These are phyloP conservation scores for Lasioglossum albipes DNA, from an alignment of 1,140 invertebrate genomes.

Conservation along the genomic window DNA sequence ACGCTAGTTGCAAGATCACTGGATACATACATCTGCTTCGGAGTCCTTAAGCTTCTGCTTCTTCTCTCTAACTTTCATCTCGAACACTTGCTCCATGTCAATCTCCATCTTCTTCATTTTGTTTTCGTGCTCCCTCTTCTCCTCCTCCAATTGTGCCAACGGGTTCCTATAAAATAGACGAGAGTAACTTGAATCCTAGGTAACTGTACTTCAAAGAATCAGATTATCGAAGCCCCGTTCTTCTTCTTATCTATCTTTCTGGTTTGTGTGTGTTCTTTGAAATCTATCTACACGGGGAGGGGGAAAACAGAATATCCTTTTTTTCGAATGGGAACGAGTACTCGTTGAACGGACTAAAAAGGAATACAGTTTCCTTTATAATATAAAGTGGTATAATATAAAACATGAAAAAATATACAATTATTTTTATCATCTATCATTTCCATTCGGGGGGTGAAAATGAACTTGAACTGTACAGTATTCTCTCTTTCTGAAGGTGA, in stretches of 20 bases:
- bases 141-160: conserved; percentile 97
- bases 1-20: conserved; percentile 26
- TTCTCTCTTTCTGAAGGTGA: too few species aligned
- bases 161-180: conserved; percentile 88
- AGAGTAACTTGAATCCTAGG: conserved; percentile 52
- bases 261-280: neutral
- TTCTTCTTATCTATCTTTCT: neutral
- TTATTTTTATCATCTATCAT: too few species aligned
- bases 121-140: conserved; percentile 95
- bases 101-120: conserved; percentile 98
- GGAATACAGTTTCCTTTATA: too few species aligned
- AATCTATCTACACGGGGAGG: conserved; percentile 31
- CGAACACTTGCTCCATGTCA: conserved; percentile 97
- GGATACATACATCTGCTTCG: conserved; percentile 88
- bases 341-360: neutral
- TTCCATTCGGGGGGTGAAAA: too few species aligned
- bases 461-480: too few species aligned
- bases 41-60: conserved; percentile 96
- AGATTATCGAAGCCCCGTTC: neutral
- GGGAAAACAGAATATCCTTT: neutral
- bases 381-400: neutral
- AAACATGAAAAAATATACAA: too few species aligned
- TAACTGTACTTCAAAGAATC: neutral
- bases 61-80: conserved; percentile 93
- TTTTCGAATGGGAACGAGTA: neutral